Conservation (phyloP, 2,888 invertebrate genomes). For the Chloroclystis v-ata region DNA sequence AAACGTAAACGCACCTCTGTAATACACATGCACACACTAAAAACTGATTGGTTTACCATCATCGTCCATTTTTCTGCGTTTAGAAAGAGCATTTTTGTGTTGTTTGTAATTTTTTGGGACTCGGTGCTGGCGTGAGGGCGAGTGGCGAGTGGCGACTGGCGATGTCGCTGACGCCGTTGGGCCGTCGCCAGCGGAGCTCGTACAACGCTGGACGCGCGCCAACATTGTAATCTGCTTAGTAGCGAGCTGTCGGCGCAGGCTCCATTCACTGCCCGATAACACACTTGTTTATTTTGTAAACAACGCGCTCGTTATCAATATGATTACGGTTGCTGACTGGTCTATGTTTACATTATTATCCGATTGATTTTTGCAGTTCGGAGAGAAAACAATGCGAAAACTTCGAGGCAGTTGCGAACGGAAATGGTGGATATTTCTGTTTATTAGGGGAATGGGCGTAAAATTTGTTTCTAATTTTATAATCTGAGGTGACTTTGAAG, state of each 20-base stretch:
- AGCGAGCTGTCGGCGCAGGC: constrained; percentile 14
- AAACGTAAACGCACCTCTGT: constrained; percentile 33
- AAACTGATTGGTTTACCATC: constrained; percentile 43
- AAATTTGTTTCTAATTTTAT: constrained; percentile 4
- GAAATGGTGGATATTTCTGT: constrained; percentile 1
- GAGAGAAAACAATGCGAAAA: too few relatives aligned
- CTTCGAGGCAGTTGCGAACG: neutral
- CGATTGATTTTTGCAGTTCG: neutral
- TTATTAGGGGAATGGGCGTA: neutral
- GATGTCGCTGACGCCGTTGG: constrained; percentile 51
- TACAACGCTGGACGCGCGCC: constrained; percentile 48
- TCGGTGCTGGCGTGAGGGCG: constrained; percentile 42
- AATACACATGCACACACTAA: constrained; percentile 46
- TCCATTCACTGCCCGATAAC: constrained; percentile 43
- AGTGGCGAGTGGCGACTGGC: constrained; percentile 43
- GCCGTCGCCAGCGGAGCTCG: constrained; percentile 42
- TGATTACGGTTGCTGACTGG: constrained; percentile 17
- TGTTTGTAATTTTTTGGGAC: constrained; percentile 32
- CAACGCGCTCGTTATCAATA: constrained; percentile 50
- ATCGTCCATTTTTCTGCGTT: constrained; percentile 66
- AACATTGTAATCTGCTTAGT: constrained; percentile 26
- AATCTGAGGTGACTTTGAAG: constrained; percentile 5
- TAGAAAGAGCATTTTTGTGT: constrained; percentile 55
- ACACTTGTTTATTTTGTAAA: constrained; percentile 66
- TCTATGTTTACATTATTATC: constrained; percentile 25